These are phyloP conservation scores for Habrosyne pyritoides DNA, from an alignment of 2,888 invertebrate species.

Conservation along the genomic window DNA sequence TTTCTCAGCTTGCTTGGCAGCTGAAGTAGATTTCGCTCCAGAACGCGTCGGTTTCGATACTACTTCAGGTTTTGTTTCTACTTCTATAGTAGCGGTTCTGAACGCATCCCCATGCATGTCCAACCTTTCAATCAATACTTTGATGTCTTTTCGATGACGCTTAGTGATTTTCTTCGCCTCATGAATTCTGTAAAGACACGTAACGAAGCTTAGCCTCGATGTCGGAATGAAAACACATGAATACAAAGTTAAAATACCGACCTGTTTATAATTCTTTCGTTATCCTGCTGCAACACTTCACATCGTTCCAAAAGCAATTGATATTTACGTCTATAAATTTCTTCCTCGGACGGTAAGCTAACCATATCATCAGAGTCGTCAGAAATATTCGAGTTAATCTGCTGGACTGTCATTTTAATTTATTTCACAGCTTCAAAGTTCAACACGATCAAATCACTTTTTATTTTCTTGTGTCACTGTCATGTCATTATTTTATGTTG, in stretches of 20 bases:
- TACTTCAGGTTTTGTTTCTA: constrained; percentile 71
- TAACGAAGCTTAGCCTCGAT: constrained; percentile 30
- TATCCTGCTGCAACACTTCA: constrained; percentile 89
- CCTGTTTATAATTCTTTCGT: constrained; percentile 88
- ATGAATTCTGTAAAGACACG: constrained; percentile 83
- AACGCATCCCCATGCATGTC: constrained; percentile 89
- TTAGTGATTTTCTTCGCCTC: constrained; percentile 88
- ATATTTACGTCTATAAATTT: constrained; percentile 89
- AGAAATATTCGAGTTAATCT: constrained; percentile 80
- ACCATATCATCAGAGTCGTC: constrained; percentile 83
- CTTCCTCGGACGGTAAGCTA: constrained; percentile 84
- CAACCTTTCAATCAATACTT: constrained; percentile 86
- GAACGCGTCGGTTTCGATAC: constrained; percentile 48
- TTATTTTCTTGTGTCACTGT: constrained; percentile 53
- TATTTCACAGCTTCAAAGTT: constrained; percentile 77
- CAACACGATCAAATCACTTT: constrained; percentile 74
- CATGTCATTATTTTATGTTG: constrained; percentile 43
- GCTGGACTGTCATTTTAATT: constrained; percentile 84
- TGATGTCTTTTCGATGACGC: constrained; percentile 87
- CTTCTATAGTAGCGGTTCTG: constrained; percentile 84
- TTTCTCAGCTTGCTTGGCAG: constrained; percentile 62
- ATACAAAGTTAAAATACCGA: constrained; percentile 53
- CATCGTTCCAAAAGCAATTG: constrained; percentile 89
- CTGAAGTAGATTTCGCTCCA: constrained; percentile 51
- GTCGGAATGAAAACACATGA: constrained; percentile 27